These are phyloP conservation scores for Gopherus evgoodei DNA, from an alignment of 2,113 vertebrate genomes.

Conservation along the genomic window DNA sequence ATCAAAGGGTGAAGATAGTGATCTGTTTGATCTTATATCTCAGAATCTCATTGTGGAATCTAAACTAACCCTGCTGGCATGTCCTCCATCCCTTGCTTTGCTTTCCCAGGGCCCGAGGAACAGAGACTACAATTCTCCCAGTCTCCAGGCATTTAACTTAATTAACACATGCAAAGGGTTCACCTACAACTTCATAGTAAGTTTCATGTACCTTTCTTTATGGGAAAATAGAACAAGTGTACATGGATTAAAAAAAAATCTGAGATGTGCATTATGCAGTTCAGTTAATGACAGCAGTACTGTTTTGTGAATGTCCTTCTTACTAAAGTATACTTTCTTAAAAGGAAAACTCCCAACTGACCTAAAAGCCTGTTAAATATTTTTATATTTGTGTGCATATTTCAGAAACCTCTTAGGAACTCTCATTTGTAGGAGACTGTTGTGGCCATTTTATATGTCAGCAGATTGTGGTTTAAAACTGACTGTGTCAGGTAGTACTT, in stretches of 20 bases:
- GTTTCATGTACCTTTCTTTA: background rate
- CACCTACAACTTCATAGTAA: background rate
- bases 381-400: background rate
- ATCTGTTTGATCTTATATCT: conserved; percentile 8
- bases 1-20: background rate
- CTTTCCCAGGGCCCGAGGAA: background rate
- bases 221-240: background rate
- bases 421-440: background rate
- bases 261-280: background rate
- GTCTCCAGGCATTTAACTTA: background rate
- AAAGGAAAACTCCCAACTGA: background rate
- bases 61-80: conserved; percentile 48
- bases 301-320: background rate
- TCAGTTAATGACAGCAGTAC: background rate
- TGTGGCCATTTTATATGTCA: background rate
- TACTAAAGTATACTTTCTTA: background rate
- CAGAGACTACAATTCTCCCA: background rate
- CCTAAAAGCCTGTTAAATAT: background rate
- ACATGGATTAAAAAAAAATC: background rate
- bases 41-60: conserved; percentile 15
- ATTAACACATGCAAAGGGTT: background rate
- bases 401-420: background rate
- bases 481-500: background rate
- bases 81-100: background rate
- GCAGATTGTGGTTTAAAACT: background rate